Conservation (phyloP, 2,888 invertebrate species). For the Gandaritis pyraliata region DNA sequence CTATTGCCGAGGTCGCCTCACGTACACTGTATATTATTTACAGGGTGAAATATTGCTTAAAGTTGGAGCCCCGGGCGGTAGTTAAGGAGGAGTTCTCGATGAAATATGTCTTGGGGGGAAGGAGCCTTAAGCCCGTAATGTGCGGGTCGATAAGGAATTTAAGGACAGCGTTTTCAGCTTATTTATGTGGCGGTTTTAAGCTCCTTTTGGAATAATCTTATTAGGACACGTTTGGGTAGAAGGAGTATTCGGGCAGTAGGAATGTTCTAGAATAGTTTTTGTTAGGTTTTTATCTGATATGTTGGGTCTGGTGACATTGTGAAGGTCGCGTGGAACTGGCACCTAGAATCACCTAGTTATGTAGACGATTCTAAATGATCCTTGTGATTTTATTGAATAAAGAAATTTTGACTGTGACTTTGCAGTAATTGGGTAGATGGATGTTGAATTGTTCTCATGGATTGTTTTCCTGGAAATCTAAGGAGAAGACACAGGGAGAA, state of each 20-base stretch:
- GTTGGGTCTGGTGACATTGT: too few species aligned
- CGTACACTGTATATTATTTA: slow-evolving; percentile 76
- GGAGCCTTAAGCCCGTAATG: slow-evolving; percentile 73
- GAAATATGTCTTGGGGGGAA: slow-evolving; percentile 83
- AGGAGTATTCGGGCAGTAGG: not conserved
- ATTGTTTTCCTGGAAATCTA: too few species aligned
- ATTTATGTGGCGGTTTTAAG: slow-evolving; percentile 35
- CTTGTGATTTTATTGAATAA: too few species aligned
- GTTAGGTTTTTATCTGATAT: too few species aligned
- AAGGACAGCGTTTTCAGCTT: slow-evolving; percentile 51
- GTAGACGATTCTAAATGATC: too few species aligned
- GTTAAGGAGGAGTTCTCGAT: slow-evolving; percentile 78
- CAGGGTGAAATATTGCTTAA: slow-evolving; percentile 74
- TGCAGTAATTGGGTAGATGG: too few species aligned
- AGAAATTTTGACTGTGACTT: too few species aligned
- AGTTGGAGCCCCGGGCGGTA: slow-evolving; percentile 68
- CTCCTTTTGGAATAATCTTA: slow-evolving; percentile 29
- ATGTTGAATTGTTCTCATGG: too few species aligned
- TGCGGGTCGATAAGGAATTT: slow-evolving; percentile 69
- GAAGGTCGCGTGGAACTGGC: too few species aligned
- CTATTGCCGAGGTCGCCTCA: slow-evolving; percentile 43
- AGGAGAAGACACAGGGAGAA: too few species aligned
- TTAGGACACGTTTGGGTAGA: not conserved
- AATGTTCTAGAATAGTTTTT: not conserved
- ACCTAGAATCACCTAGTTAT: too few species aligned